Percentiles rank a stretch among this genome's conserved stretches.
Conservation (phyloP, 2,797 vertebrate species). For the Meda fulgida region DNA sequence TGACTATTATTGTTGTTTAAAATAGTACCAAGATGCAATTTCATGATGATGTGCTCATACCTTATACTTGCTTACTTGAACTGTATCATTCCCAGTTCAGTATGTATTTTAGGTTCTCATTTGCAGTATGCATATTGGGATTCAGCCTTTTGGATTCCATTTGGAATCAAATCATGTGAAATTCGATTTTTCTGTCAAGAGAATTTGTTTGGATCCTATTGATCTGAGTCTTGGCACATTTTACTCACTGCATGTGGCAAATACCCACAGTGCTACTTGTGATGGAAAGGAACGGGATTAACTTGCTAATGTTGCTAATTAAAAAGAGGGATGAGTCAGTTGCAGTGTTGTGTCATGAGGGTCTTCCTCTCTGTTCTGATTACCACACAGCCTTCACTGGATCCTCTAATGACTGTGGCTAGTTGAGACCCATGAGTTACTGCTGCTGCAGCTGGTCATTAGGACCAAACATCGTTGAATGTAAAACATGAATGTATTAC, state of each 20-base stretch:
- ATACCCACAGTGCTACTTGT: conserved; percentile 25
- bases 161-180: neutral
- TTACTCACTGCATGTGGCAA: conserved; percentile 16
- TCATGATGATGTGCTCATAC: neutral
- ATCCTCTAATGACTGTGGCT: conserved; percentile 63
- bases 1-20: conserved; percentile 3
- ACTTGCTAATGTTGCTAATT: conserved; percentile 74
- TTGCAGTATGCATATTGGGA: neutral
- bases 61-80: neutral
- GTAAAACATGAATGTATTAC: no score
- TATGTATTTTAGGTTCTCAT: neutral
- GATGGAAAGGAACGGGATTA: conserved; percentile 65
- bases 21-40: neutral
- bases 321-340: conserved; percentile 72
- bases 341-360: conserved; percentile 64
- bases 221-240: conserved; percentile 26
- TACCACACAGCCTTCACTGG: conserved; percentile 66
- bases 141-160: neutral
- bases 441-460: conserved; percentile 60
- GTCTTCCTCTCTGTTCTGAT: conserved; percentile 71
- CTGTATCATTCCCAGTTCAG: neutral
- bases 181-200: neutral
- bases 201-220: conserved; percentile 6
- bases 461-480: conserved; percentile 61
- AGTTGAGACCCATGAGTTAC: conserved; percentile 62